These are phyloP conservation scores for Melanostigma gelatinosum DNA, from an alignment of 2,113 vertebrate genomes.

Conservation along the genomic window DNA sequence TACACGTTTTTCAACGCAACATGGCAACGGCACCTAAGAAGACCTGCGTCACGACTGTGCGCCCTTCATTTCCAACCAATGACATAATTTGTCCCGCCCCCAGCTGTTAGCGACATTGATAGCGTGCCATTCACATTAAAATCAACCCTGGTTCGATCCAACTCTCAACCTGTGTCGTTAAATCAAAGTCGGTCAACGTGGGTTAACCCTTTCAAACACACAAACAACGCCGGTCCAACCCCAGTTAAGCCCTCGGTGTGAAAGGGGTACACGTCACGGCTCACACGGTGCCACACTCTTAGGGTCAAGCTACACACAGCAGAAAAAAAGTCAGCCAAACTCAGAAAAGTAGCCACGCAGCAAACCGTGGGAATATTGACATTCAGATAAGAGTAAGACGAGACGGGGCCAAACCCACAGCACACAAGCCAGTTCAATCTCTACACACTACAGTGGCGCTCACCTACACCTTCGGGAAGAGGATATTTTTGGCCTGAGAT, in stretches of 20 bases:
- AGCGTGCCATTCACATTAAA: not conserved
- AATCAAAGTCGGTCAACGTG: too few species aligned
- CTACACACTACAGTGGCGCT: constrained; percentile 77
- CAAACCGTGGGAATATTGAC: constrained; percentile 58
- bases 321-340: constrained; percentile 43
- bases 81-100: not conserved
- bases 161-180: not conserved
- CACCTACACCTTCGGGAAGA: constrained; percentile 86
- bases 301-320: constrained; percentile 25
- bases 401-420: constrained; percentile 55
- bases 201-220: not conserved
- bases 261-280: not conserved
- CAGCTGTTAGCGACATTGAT: not conserved
- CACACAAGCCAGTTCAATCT: constrained; percentile 58
- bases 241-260: not conserved
- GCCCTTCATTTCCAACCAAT: not conserved
- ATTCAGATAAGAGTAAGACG: constrained; percentile 62
- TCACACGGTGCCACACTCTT: constrained; percentile 36
- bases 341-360: constrained; percentile 32
- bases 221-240: not conserved
- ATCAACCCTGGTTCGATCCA: not conserved
- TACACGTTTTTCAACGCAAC: too few species aligned
- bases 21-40: too few species aligned
- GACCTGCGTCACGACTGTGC: not conserved
- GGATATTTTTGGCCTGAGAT: constrained; percentile 87